These are phyloP conservation scores for Cavia porcellus DNA, from an alignment of 2,113 vertebrate genomes.

Conservation along the genomic window DNA sequence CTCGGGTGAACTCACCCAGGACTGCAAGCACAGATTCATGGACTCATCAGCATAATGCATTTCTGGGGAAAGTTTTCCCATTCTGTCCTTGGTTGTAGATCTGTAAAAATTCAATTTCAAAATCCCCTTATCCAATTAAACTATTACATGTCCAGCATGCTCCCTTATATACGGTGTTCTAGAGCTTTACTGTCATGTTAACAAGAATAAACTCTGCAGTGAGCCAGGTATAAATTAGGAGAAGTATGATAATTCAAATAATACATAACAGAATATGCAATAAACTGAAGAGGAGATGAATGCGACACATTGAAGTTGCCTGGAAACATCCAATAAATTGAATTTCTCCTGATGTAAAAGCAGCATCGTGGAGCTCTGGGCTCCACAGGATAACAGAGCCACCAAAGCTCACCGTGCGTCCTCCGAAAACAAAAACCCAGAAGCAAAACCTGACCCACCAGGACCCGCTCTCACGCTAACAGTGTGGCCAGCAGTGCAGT, in stretches of 20 bases:
- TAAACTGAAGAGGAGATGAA: conserved; percentile 8
- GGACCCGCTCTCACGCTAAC: neutral
- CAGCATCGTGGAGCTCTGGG: neutral
- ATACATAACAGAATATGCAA: neutral
- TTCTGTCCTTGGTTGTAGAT: conserved; percentile 17
- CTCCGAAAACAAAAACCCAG: neutral
- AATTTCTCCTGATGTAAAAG: conserved; percentile 13
- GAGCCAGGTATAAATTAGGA: neutral
- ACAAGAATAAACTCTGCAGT: conserved; percentile 44
- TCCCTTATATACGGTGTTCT: neutral
- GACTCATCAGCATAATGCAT: neutral
- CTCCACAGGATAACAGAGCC: neutral
- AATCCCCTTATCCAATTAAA: conserved; percentile 62
- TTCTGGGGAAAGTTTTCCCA: conserved; percentile 10
- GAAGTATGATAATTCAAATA: conserved; percentile 22
- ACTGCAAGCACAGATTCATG: conserved; percentile 15
- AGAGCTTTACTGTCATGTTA: neutral
- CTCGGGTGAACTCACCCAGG: neutral
- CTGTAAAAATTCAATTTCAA: conserved; percentile 56
- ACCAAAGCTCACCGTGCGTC: neutral
- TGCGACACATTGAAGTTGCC: neutral
- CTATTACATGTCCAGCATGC: neutral
- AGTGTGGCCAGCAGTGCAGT: neutral
- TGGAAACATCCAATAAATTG: neutral
- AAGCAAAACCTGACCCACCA: neutral